Evolutionary conservation across 2,888 invertebrate genomes (phyloP), one percentile per base, ranked within the genome.

Genomic region (Drosophila emarginata): DNA sequence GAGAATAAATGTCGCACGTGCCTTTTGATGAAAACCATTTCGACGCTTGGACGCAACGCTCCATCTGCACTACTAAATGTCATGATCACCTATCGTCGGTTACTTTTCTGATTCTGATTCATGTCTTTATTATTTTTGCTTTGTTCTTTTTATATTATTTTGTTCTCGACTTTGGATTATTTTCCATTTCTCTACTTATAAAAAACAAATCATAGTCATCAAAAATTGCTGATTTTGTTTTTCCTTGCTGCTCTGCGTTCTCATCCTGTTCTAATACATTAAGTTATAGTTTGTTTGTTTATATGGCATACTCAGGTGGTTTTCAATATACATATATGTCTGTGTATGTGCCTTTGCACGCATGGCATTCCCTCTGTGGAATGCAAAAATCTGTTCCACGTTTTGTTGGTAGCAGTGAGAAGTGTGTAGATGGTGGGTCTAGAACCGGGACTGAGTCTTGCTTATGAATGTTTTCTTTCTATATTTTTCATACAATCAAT

Each of bases 261-360:
- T 21, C 15, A 9, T 32, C 51, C 51, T 37, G 32, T 4, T 15
- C 2, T 23, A 18, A 26, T 39, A 37, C 36, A 71, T 63, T 63
- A 57, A 39, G 56, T 58, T 58, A 59, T 71, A 60, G 52, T 21
- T 45, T 60, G 62, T 61, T 57, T 68, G 18, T 45, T 45, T 21
- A 45, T 45, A 52, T 64, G 74, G 61, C 76, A 83, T 83, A 85
- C 83, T 71, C 82, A 83, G 88, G 83, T 83, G 82, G 87, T 82
- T 82, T 82, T 54, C 21, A 21, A 18, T 21, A 11, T 21, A 21
- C 4, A 21, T 12, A 14, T 45, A 15, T 40, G 2, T 32, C 32
- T 45, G 11, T 45, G 45, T 21, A 15, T 45, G 21, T 45, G 45
- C 45, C 18, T 21, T 21, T 21, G 45, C 12, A 36, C 18, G 54